Conservation (phyloP, 2,797 vertebrate genomes). For the Bufotes viridis region DNA sequence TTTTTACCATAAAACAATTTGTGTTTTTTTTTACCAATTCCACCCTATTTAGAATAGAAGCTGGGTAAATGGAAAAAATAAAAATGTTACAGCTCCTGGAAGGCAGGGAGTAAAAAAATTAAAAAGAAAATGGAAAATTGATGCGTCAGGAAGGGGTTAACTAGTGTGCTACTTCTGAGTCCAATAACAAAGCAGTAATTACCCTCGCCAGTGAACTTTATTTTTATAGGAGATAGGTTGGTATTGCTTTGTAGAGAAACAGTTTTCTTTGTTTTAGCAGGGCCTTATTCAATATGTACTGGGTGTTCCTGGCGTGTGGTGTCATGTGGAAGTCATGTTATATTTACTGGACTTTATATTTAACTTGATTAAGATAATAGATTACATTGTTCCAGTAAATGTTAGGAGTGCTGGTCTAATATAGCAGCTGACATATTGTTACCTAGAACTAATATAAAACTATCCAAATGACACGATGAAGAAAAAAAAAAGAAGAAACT, state of each 20-base stretch:
- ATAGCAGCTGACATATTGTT: constrained; percentile 29
- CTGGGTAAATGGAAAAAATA: too few species aligned
- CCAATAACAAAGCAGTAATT: background rate
- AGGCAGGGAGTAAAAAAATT: too few species aligned
- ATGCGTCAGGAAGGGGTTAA: background rate
- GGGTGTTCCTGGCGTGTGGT: constrained; percentile 44
- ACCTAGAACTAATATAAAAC: background rate
- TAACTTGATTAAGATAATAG: constrained; percentile 35
- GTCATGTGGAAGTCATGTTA: constrained; percentile 13
- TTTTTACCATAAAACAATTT: too few species aligned
- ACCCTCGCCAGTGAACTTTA: background rate
- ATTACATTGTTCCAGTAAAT: constrained; percentile 57
- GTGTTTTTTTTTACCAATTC: too few species aligned
- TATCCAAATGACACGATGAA: background rate
- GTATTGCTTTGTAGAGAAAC: constrained; percentile 9
- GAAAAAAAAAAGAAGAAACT: background rate
- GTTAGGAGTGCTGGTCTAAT: constrained; percentile 35
- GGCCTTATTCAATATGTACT: constrained; percentile 21
- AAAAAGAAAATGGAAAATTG: too few species aligned
- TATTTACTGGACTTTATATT: constrained; percentile 17
- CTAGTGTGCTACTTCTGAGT: background rate
- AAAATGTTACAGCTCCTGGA: too few species aligned
- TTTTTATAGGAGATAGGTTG: background rate
- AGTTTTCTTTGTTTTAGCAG: constrained; percentile 15
- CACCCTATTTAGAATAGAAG: too few species aligned